Percentiles rank a stretch among this genome's conserved stretches.
phyloP scores from a whole-genome alignment of 2,113 vertebrate species.

The Budorcas taxicolor region DNA sequence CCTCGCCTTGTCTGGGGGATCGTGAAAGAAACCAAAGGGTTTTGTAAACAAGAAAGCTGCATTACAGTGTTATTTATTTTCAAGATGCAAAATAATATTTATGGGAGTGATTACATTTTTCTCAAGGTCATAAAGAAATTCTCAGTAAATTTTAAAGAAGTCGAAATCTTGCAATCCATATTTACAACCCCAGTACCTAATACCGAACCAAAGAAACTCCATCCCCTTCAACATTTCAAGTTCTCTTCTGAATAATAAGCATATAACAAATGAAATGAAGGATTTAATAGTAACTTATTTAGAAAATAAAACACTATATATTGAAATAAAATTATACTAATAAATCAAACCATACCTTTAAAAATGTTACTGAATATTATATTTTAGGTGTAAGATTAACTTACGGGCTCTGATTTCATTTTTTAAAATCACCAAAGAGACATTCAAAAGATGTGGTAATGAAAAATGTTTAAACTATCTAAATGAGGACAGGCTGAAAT shows the following conservation, averaged over 20 bases:
- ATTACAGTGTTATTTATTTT: background rate
- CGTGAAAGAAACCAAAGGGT: rapidly evolving
- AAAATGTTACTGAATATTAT: background rate
- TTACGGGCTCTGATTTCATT: background rate
- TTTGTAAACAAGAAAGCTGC: rapidly evolving
- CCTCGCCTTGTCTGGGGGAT: background rate
- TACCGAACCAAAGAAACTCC: background rate
- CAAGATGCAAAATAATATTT: background rate
- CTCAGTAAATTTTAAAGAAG: background rate
- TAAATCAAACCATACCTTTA: background rate
- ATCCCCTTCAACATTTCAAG: background rate
- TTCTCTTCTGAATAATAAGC: background rate
- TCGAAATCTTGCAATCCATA: background rate
- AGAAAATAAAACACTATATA: background rate
- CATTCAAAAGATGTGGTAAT: background rate
- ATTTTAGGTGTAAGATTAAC: background rate
- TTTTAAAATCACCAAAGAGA: background rate
- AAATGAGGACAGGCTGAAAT: background rate
- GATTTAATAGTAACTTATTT: background rate
- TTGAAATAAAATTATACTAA: background rate
- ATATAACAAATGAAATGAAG: background rate
- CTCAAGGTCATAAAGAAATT: conserved; percentile 1
- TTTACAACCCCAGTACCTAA: background rate
- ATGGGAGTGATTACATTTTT: background rate
- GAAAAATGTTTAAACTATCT: background rate